Conservation (phyloP, 2,888 invertebrate genomes). For the Camponotus fellah region DNA sequence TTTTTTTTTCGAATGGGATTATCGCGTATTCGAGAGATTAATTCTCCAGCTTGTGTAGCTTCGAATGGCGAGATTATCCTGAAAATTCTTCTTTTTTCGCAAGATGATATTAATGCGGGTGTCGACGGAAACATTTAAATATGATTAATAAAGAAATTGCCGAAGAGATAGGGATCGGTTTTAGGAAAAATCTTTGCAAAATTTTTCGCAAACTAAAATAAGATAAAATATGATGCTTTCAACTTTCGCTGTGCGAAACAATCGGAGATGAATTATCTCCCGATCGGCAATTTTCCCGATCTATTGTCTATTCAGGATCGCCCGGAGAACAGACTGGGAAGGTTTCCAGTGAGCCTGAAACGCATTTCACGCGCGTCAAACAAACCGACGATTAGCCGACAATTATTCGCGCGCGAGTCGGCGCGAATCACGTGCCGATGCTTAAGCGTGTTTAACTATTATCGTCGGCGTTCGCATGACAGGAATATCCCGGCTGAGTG, state of each 20-base stretch:
- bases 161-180: not conserved
- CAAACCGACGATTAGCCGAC: constrained; percentile 69
- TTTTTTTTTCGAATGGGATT: constrained; percentile 29
- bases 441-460: constrained; percentile 83
- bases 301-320: constrained; percentile 18
- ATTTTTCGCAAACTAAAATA: not conserved
- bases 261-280: not conserved
- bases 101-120: not conserved
- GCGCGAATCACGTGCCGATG: constrained; percentile 79
- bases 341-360: constrained; percentile 14
- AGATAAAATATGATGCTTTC: not conserved
- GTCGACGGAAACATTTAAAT: not conserved
- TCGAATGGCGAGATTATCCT: constrained; percentile 23
- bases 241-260: constrained; percentile 1
- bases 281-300: constrained; percentile 16
- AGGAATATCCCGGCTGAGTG: constrained; percentile 79
- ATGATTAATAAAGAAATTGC: not conserved
- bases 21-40: constrained; percentile 46
- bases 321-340: not conserved
- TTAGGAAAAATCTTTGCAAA: not conserved
- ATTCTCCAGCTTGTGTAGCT: constrained; percentile 22
- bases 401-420: constrained; percentile 58
- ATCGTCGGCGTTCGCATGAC: constrained; percentile 82
- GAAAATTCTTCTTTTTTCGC: constrained; percentile 3
- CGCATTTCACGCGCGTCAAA: constrained; percentile 49